phyloP scores from a whole-genome alignment of 2,888 invertebrate species.

The Bugula neritina region DNA sequence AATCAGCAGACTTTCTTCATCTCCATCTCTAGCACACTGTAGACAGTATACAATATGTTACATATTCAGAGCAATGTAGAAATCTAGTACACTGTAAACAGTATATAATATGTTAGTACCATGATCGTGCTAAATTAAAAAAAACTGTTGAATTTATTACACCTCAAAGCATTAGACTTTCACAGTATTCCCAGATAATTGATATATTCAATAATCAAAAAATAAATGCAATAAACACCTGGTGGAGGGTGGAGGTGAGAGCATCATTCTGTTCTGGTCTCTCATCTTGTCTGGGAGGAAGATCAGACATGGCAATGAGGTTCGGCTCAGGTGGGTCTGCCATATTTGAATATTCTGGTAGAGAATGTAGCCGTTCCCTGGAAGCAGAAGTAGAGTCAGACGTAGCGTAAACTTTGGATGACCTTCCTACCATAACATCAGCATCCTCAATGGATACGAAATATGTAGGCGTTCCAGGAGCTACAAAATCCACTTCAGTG shows the following conservation, averaged over 20 bases:
- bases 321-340: background rate
- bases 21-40: slow-evolving; percentile 51
- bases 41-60: no score
- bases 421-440: slow-evolving; percentile 10
- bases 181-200: no score
- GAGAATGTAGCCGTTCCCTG: background rate
- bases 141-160: no score
- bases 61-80: no score
- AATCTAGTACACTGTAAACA: slow-evolving; percentile 48
- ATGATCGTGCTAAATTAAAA: no score
- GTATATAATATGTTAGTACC: no score
- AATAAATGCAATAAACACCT: background rate
- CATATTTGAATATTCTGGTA: background rate
- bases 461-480: background rate
- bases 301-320: background rate
- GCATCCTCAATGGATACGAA: background rate
- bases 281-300: background rate
- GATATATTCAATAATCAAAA: no score
- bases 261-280: background rate
- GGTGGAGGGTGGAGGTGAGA: background rate
- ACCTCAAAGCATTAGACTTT: no score
- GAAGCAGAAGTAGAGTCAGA: background rate
- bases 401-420: background rate
- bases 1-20: slow-evolving; percentile 38
- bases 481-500: background rate